Conservation (phyloP, 2,888 invertebrate genomes). For the Conops quadrifasciatus region DNA sequence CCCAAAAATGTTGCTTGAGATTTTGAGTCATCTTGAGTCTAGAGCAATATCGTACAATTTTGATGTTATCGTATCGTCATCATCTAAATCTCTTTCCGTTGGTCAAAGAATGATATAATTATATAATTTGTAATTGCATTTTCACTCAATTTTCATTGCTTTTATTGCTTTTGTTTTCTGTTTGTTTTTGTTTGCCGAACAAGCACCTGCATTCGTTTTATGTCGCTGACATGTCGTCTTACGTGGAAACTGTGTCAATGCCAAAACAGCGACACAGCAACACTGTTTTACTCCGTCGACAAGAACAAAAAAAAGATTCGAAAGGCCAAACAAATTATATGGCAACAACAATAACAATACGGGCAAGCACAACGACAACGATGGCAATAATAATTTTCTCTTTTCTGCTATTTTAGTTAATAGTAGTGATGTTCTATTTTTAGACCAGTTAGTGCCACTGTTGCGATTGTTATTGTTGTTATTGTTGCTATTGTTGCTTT, state of each 20-base stretch:
- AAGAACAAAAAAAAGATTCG: conserved; percentile 18
- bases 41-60: too few relatives aligned
- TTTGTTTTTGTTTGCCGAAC: not conserved
- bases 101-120: too few relatives aligned
- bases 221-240: conserved; percentile 51
- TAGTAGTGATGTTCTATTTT: not conserved
- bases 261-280: conserved; percentile 22
- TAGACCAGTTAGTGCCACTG: not conserved
- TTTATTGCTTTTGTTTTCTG: conserved; percentile 5
- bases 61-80: too few relatives aligned
- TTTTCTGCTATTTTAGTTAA: not conserved
- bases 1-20: too few relatives aligned
- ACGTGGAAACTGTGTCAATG: conserved; percentile 40
- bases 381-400: not conserved
- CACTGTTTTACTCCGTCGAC: not conserved
- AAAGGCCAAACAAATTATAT: conserved; percentile 8
- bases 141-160: not conserved
- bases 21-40: too few relatives aligned
- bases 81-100: too few relatives aligned
- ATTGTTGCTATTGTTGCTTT: conserved; percentile 4
- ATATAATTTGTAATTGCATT: too few relatives aligned
- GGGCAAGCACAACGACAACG: not conserved
- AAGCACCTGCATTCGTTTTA: conserved; percentile 48
- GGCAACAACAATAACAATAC: conserved; percentile 6
- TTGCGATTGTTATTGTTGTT: conserved; percentile 25